These are phyloP conservation scores for Panulirus ornatus DNA, from an alignment of 1,140 invertebrate genomes.

Conservation along the genomic window DNA sequence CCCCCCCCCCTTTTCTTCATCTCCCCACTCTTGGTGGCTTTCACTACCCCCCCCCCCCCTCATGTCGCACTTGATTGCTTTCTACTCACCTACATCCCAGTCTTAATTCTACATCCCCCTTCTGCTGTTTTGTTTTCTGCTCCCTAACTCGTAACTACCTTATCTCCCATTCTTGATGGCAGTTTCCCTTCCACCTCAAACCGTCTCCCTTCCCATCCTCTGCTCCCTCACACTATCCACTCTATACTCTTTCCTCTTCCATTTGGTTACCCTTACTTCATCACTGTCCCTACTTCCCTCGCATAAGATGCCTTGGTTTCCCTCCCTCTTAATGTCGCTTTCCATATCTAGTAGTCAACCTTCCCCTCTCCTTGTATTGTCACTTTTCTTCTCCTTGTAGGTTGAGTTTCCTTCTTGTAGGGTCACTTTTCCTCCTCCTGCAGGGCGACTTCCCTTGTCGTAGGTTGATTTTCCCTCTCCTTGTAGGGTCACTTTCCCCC, in stretches of 20 bases:
- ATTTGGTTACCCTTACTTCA: neutral
- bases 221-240: neutral
- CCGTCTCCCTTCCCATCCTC: neutral
- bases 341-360: too few species aligned
- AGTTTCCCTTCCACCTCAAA: neutral
- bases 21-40: slow-evolving; percentile 59
- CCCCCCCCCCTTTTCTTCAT: slow-evolving; percentile 52
- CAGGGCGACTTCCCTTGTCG: neutral
- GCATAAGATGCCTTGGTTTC: too few species aligned
- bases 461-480: neutral
- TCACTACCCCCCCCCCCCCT: slow-evolving; percentile 59
- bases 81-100: neutral
- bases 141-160: neutral
- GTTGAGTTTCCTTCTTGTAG: neutral
- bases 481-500: too few species aligned
- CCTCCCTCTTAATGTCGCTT: neutral
- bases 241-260: neutral
- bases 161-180: neutral
- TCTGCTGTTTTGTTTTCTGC: neutral
- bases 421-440: neutral
- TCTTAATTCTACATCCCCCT: neutral
- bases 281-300: neutral
- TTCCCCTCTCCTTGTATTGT: neutral
- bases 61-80: slow-evolving; percentile 51
- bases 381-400: neutral